Evolutionary conservation across 2,888 invertebrate species (phyloP).

Genomic region (Catocala fraxini): DNA sequence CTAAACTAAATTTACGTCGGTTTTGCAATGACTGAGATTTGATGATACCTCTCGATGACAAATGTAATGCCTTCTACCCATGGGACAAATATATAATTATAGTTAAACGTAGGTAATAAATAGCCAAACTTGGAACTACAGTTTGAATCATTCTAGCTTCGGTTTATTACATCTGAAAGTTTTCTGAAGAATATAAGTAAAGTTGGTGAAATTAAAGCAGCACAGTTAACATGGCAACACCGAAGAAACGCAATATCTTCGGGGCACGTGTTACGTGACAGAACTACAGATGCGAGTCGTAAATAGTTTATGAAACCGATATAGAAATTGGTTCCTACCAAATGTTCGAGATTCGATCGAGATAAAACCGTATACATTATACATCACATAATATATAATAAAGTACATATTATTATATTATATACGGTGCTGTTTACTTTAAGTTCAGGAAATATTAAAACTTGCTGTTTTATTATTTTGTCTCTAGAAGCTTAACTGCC

Average conservation of each 20-base stretch:
- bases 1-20: no score
- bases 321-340: slow-evolving; percentile 57
- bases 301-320: slow-evolving; percentile 59
- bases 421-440: no score
- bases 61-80: no score
- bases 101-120: no score
- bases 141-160: background rate
- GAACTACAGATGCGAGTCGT: slow-evolving; percentile 38
- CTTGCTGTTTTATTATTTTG: no score
- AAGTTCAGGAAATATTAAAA: no score
- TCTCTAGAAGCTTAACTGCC: no score
- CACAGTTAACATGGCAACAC: slow-evolving; percentile 39
- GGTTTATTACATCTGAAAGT: background rate
- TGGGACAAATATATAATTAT: no score
- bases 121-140: background rate
- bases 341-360: slow-evolving; percentile 26
- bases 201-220: slow-evolving; percentile 32
- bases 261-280: slow-evolving; percentile 46
- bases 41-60: no score
- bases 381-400: no score
- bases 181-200: background rate
- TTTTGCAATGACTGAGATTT: no score
- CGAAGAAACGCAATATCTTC: slow-evolving; percentile 45
- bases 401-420: no score
- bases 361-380: background rate